Conservation (phyloP, 2,113 vertebrate genomes). For the Centrocercus urophasianus region DNA sequence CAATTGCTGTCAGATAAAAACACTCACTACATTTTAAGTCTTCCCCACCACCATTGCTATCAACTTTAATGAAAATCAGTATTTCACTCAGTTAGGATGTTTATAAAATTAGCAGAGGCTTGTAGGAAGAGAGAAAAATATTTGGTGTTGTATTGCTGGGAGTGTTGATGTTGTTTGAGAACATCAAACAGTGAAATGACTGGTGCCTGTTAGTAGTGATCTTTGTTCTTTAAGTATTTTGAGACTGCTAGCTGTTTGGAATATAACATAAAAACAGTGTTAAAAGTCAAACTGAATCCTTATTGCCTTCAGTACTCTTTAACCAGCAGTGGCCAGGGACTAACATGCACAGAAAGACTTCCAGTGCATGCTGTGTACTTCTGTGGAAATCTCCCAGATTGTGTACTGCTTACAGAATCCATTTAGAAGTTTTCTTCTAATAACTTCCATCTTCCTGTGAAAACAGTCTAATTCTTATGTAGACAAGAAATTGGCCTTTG, state of each 20-base stretch:
- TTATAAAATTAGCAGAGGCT: background rate
- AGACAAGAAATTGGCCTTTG: background rate
- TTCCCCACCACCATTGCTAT: background rate
- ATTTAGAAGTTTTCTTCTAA: background rate
- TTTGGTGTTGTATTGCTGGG: background rate
- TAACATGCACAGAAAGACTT: rapidly evolving
- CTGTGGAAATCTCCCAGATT: background rate
- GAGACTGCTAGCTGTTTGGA: background rate
- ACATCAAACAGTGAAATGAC: background rate
- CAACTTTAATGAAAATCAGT: background rate
- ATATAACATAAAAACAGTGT: background rate
- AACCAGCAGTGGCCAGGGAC: background rate
- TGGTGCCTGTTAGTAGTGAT: background rate
- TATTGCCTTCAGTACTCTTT: background rate
- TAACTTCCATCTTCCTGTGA: background rate
- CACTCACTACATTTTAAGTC: background rate
- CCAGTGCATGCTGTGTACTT: background rate
- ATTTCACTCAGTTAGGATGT: background rate
- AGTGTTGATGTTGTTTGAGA: background rate
- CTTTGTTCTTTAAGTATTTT: background rate
- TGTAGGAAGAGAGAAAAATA: background rate
- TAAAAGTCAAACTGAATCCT: background rate
- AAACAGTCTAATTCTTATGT: background rate
- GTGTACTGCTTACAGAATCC: rapidly evolving
- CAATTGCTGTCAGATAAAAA: slow-evolving; percentile 35